These are phyloP conservation scores for Tapirus indicus DNA, from an alignment of 2,797 vertebrate species.

Conservation along the genomic window DNA sequence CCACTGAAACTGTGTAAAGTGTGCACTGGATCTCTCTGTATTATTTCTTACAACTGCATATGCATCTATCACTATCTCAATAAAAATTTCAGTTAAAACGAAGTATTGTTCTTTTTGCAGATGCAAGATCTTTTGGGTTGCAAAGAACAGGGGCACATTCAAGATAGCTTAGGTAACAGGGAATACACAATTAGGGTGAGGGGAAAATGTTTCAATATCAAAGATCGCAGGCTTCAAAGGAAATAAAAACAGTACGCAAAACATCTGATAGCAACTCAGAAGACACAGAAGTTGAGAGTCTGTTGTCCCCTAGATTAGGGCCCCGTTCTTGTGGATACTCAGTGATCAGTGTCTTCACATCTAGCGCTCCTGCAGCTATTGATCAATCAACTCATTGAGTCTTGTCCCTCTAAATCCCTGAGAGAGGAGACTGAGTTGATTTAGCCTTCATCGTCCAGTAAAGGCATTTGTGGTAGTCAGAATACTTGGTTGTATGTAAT, in stretches of 20 bases:
- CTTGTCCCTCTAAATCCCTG: background rate
- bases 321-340: background rate
- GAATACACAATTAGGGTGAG: background rate
- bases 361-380: background rate
- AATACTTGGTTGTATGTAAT: background rate
- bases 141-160: background rate
- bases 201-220: background rate
- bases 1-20: background rate
- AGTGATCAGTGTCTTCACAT: background rate
- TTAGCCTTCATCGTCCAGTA: background rate
- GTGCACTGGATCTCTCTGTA: no score
- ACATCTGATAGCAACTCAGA: background rate
- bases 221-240: background rate
- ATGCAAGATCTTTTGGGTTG: background rate
- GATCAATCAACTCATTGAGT: background rate
- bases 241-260: background rate
- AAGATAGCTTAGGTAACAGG: background rate
- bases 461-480: background rate
- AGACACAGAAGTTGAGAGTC: background rate
- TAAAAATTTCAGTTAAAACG: background rate
- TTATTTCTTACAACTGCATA: no score
- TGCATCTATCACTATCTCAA: background rate
- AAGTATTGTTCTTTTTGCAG: background rate
- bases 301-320: background rate
- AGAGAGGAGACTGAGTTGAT: background rate